These are phyloP conservation scores for Crocodylus rhombifer DNA, from an alignment of 2,797 vertebrate genomes.

Conservation along the genomic window DNA sequence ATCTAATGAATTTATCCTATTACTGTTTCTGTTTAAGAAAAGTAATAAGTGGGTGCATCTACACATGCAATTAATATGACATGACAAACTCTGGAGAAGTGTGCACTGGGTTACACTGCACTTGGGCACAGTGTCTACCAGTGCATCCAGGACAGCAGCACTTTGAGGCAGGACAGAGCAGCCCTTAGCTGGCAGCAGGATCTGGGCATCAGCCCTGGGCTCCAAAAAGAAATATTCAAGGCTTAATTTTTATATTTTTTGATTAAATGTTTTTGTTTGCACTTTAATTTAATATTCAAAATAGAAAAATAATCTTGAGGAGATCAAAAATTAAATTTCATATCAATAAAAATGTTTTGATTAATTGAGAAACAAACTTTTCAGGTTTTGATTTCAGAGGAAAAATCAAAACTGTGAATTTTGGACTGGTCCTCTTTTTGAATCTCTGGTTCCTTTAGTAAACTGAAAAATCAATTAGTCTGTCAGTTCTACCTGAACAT, in stretches of 20 bases:
- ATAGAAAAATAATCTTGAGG: neutral
- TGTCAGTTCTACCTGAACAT: neutral
- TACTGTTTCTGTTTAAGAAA: slow-evolving; percentile 34
- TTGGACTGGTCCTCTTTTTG: neutral
- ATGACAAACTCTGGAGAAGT: too few species aligned
- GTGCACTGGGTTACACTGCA: too few species aligned
- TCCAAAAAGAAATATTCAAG: too few species aligned
- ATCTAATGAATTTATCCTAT: slow-evolving; percentile 47
- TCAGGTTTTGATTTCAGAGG: neutral
- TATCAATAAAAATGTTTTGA: neutral
- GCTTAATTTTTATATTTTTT: too few species aligned
- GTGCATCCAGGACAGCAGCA: too few species aligned
- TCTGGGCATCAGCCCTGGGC: too few species aligned
- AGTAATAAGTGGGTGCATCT: neutral
- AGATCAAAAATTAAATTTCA: neutral
- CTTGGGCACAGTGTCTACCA: too few species aligned
- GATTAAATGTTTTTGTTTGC: too few species aligned
- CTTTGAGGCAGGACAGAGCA: too few species aligned
- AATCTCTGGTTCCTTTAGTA: neutral
- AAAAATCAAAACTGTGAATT: neutral
- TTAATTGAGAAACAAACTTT: neutral
- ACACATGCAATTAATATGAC: too few species aligned
- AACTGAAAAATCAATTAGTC: neutral
- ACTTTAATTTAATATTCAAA: too few species aligned
- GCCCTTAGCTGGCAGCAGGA: too few species aligned